Evolutionary conservation across 1,140 invertebrate species (phyloP), one percentile per base, ranked within the genome.

Genomic region (Papilio helenus): DNA sequence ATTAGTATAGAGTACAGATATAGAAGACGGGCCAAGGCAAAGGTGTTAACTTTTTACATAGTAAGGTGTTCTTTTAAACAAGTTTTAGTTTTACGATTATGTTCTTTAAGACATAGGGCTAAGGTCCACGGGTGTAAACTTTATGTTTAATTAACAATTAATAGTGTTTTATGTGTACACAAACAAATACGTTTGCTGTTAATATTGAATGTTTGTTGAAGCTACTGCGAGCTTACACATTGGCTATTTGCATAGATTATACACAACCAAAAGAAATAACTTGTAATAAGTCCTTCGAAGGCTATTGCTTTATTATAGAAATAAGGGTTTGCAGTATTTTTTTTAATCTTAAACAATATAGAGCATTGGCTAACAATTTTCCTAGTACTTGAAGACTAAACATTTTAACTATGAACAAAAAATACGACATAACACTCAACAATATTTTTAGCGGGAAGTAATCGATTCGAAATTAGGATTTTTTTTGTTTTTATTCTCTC

Each of bases 201-300:
- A 73, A 73, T 51, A 73, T 73, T 73, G 39, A 73, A 73, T 73
- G 72, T 73, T 73, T 49, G 42, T 18, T 68, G 5, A 42, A 73
- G 72, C 72, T 49, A 73, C 72, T 51, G 44, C 72, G 51, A 46
- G 72, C 42, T 26, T 73, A 26, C n/a, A 73, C 44, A 49, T 44
- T 39, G 72, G 2, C 23, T 61, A 61, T 61, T 61, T 61, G 9
- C 58, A 61, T 4, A 61, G 12, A 29, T 26, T 68, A 68, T 7
- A 68, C 26, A 16, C 23, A 68, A 23, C 58, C 20, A n/a, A 26
- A 68, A 29, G 1, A 68, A 26, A 29, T 16, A 34, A 68, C 12
- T 16, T 68, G 3, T 14, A 26, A 68, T 14, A 1, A 3, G 4
- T n/a, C 23, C 34, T 23, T 61, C 3, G 58, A 58, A n/a, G 55